A percentile compares a stretch with the other conserved stretches of the same genome.
phyloP scores from a whole-genome alignment of 2,113 vertebrate genomes.

The Theristicus caerulescens region DNA sequence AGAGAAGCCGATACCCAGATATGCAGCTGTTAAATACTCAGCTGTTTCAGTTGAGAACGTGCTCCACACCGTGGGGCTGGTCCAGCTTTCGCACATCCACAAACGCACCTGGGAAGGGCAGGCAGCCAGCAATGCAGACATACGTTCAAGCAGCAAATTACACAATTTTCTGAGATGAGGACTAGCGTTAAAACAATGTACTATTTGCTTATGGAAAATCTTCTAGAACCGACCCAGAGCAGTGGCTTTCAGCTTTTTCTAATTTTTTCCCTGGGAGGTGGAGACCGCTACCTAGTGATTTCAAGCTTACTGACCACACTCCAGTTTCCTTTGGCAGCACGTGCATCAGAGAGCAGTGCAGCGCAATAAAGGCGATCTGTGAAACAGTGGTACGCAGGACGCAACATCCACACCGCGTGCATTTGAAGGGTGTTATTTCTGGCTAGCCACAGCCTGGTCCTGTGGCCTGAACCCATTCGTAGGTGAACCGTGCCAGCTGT shows the following conservation, averaged over 20 bases:
- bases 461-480: accelerated
- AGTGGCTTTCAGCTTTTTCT: not conserved
- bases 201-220: not conserved
- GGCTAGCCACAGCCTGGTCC: not conserved
- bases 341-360: not conserved
- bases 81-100: not conserved
- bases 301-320: not conserved
- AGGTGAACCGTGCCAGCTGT: not conserved
- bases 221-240: not conserved
- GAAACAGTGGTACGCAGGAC: not conserved
- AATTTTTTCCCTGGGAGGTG: not conserved
- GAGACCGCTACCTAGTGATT: not conserved
- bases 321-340: not conserved
- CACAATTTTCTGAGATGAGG: not conserved
- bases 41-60: not conserved
- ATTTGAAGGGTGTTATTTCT: not conserved
- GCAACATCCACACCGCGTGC: not conserved
- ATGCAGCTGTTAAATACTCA: not conserved
- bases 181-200: not conserved
- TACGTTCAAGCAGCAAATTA: not conserved
- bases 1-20: not conserved
- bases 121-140: not conserved
- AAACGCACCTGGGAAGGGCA: not conserved
- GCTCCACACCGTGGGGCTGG: not conserved
- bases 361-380: not conserved